Evolutionary conservation across 2,113 vertebrate species (phyloP).

Genomic region (Scortum barcoo): DNA sequence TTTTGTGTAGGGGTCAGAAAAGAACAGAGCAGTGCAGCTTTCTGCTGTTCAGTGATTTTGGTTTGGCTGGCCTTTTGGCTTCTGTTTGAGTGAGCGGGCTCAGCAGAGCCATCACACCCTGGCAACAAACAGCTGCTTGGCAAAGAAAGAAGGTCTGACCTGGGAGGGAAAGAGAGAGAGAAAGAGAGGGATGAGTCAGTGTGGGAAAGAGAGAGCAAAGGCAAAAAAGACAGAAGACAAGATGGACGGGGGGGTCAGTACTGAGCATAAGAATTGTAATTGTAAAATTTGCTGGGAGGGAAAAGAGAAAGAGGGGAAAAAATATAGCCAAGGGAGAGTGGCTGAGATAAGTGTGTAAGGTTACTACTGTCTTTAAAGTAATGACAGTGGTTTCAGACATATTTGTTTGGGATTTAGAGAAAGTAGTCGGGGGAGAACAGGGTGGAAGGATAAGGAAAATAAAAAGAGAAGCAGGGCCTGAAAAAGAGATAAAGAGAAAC

Average conservation of each 20-base stretch:
- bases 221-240: slow-evolving; percentile 1
- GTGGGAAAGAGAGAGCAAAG: slow-evolving; percentile 34
- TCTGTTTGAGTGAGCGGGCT: slow-evolving; percentile 69
- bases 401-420: slow-evolving; percentile 39
- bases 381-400: slow-evolving; percentile 16
- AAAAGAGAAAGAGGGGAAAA: background rate
- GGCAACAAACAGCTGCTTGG: slow-evolving; percentile 53
- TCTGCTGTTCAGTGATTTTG: slow-evolving; percentile 77
- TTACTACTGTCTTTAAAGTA: slow-evolving; percentile 31
- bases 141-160: slow-evolving; percentile 55
- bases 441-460: background rate
- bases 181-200: slow-evolving; percentile 13
- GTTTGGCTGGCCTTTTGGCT: slow-evolving; percentile 72
- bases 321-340: background rate
- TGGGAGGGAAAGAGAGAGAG: background rate
- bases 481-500: slow-evolving; percentile 31
- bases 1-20: slow-evolving; percentile 45
- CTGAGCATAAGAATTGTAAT: background rate
- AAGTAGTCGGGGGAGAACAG: background rate
- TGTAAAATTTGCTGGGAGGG: background rate
- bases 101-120: slow-evolving; percentile 63
- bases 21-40: slow-evolving; percentile 56
- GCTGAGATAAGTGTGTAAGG: slow-evolving; percentile 32
- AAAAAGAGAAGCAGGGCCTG: background rate
- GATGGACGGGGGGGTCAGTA: slow-evolving; percentile 12